Evolutionary conservation across 30 jellyfish, hydroid and myxozoan species (phyloP), one percentile per base, ranked within the genome.

Genomic region (Hydractinia symbiolongicarpus): DNA sequence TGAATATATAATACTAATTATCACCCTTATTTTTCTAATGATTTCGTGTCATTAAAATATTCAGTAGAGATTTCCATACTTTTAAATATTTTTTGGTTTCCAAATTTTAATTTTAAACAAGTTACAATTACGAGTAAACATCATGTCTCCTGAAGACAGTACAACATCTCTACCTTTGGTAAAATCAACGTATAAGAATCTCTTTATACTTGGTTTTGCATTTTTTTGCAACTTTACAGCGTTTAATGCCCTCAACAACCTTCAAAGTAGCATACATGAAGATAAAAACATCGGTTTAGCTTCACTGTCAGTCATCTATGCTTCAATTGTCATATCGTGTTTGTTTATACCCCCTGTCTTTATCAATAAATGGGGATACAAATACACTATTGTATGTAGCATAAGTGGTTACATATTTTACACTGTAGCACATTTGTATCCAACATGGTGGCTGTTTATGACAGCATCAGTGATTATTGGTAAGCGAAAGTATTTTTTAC

Each of bases 391-490:
- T 15, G 91, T 85, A 52, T 67, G 73, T 5, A 61, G 88, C 5
- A 89, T 89, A 95, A 17, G 76, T 30, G 74, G 86, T 44, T 89
- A 83, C 51, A 72, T 83, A 8, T 50, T 88, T 30, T 89, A 89
- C 60, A 85, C 89, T 15, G 88, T 77, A 11, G 95, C 96, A 4
- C 84, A 84, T 70, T 83, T 66, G 85, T 81, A 83, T 66, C 84
- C 96, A 54, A 64, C 85, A 3, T 83, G 95, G 96, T 75, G 74
- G 17, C 84, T 95, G 5, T 57, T 89, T 73, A 83, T 89, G 6
- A 95, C 96, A 20, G 94, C 95, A 8, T 89, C 96, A 8, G 69
- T 84, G 30, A 58, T 89, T 5, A 82, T 84, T 5, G 96, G 96
- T 89, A 53, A 19, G 92, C 68, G 66, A 66, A 66, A 7, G 21